Base-by-base conservation (phyloP, 2,797 vertebrate species). In the Antennarius maculatus region DNA sequence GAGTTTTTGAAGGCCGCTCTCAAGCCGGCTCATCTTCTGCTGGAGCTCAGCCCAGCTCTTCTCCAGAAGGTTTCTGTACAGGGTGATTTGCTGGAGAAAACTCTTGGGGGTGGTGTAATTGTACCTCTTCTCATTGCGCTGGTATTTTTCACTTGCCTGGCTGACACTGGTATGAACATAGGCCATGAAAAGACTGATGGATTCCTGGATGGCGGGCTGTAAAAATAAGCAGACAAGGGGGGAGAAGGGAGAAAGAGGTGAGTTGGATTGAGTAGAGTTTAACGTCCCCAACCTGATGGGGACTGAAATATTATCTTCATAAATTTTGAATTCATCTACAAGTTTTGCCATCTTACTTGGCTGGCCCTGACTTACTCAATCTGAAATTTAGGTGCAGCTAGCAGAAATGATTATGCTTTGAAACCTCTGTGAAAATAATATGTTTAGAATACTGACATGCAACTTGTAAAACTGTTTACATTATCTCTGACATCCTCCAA, bases 101-200 rank as follows among this genome's bases (percentile, higher is more conserved):
- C 92, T 95, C 87, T 94, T 95, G 31, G 90, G 93, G 83, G 93
- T 94, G 71, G 92, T 95, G 71, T 94, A 95, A 92, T 93, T 95
- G 85, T 93, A 86, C 73, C 84, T 83, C 84, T 88, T 95, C 84
- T 96, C 93, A 76, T 95, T 94, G 81, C 68, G 74, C 73, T 79
- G 89, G 84, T 92, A 94, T 88, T 93, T 94, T 86, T 92, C 83
- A 86, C 94, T 94, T 84, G 93, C 91, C 63, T 90, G 89, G 77
- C 93, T 96, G 82, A 95, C 92, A 61, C 90, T 94, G 81, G 83
- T 92, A 78, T 94, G 93, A 86, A 92, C 93, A 5, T 93, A 93
- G 61, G 92, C 93, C 95, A 95, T 95, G 91, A 97, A 97, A 88
- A 93, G 89, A 81, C 93, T 94, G 85, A 97, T 88, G 69, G 92